These are phyloP conservation scores for Drosophila anceps DNA, from an alignment of 2,888 invertebrate genomes.

Conservation along the genomic window DNA sequence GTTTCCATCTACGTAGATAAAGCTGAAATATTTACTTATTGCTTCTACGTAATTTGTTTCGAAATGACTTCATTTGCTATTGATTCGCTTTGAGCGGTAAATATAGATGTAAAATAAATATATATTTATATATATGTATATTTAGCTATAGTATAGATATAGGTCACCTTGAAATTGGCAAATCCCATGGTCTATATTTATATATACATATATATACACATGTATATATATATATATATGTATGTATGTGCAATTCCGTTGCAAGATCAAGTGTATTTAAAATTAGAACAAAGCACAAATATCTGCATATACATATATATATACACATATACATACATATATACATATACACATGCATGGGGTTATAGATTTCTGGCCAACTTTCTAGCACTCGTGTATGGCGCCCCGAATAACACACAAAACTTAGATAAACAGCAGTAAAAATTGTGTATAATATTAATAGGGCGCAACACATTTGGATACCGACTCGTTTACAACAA, in stretches of 20 bases:
- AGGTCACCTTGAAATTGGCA: slow-evolving; percentile 54
- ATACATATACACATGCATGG: background rate
- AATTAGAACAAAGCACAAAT: slow-evolving; percentile 35
- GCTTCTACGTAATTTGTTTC: slow-evolving; percentile 11
- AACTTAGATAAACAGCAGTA: slow-evolving; percentile 72
- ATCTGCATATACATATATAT: background rate
- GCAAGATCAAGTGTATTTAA: slow-evolving; percentile 62
- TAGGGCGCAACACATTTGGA: slow-evolving; percentile 71
- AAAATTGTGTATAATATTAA: slow-evolving; percentile 66
- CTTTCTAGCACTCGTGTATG: slow-evolving; percentile 38
- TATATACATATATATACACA: background rate
- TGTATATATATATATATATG: background rate
- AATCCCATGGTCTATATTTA: slow-evolving; percentile 16
- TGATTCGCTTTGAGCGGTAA: slow-evolving; percentile 9
- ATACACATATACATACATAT: background rate
- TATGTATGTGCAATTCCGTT: background rate
- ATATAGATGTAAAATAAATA: slow-evolving; percentile 18
- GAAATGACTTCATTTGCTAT: slow-evolving; percentile 46
- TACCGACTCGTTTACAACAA: slow-evolving; percentile 66
- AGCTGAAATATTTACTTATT: background rate
- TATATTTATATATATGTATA: background rate
- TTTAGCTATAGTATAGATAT: slow-evolving; percentile 12
- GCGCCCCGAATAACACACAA: slow-evolving; percentile 65
- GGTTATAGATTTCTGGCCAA: slow-evolving; percentile 24
- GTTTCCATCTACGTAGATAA: slow-evolving; percentile 10